These are phyloP conservation scores for Lysandra coridon DNA, from an alignment of 2,888 invertebrate genomes.

Conservation along the genomic window DNA sequence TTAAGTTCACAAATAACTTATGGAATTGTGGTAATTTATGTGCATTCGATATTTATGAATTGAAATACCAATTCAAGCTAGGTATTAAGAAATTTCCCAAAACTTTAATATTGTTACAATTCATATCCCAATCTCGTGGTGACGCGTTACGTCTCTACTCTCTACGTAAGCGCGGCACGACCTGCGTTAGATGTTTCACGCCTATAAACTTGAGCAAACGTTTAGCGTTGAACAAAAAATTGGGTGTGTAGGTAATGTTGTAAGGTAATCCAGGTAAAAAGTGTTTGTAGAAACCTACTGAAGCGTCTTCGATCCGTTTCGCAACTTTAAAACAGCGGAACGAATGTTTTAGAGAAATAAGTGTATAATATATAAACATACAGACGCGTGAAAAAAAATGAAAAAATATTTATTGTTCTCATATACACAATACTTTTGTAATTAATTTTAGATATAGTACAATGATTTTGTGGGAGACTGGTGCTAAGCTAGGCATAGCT, in stretches of 20 bases:
- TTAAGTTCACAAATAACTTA: too few species aligned
- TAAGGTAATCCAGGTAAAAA: constrained; percentile 1
- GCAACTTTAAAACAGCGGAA: constrained; percentile 5
- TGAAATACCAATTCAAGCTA: too few species aligned
- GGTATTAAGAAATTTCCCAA: too few species aligned
- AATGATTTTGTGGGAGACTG: too few species aligned
- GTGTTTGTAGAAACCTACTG: background rate
- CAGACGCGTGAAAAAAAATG: too few species aligned
- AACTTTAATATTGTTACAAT: too few species aligned
- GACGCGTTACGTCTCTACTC: background rate
- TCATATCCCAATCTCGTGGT: background rate
- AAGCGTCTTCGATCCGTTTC: background rate
- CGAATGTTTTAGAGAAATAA: background rate
- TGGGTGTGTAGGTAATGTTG: background rate
- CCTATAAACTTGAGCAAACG: constrained; percentile 6
- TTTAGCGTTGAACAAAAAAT: constrained; percentile 16
- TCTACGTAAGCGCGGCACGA: background rate
- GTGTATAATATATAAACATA: background rate
- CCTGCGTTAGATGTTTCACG: constrained; percentile 6
- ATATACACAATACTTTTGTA: too few species aligned
- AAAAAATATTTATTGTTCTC: too few species aligned
- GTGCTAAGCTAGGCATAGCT: too few species aligned
- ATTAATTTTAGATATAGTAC: too few species aligned
- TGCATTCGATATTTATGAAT: too few species aligned
- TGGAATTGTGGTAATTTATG: too few species aligned